A percentile compares a stretch with the other conserved stretches of the same genome.
Evolutionary conservation across 2,888 invertebrate genomes (phyloP).

Genomic region (Drosophila pseudotalamancana): DNA sequence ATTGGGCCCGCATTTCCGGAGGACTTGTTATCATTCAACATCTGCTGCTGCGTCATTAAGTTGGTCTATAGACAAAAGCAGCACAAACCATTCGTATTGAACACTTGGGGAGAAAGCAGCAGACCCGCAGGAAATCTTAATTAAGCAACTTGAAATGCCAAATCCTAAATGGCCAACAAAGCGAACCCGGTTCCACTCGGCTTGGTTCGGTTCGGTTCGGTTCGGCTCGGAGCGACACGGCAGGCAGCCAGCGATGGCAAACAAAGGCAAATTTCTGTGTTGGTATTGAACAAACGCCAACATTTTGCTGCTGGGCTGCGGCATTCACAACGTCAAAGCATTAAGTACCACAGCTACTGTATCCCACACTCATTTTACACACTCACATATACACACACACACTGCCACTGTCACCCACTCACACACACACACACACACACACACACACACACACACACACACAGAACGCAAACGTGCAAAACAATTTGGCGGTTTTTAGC

Average conservation of each 20-base stretch:
- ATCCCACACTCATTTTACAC: background rate
- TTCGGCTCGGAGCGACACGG: too few relatives aligned
- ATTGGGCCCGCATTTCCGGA: conserved; percentile 42
- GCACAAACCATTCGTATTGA: conserved; percentile 22
- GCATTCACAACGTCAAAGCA: conserved; percentile 31
- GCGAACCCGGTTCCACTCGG: conserved; percentile 3
- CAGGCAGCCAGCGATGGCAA: conserved; percentile 15
- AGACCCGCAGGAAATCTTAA: conserved; percentile 74
- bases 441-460: background rate
- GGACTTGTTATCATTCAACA: conserved; percentile 29
- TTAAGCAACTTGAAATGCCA: conserved; percentile 73
- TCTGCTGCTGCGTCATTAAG: conserved; percentile 30
- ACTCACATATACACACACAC: background rate
- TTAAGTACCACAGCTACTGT: conserved; percentile 20
- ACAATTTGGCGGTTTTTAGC: conserved; percentile 58
- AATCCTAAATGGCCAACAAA: conserved; percentile 65
- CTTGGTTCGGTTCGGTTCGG: too few relatives aligned
- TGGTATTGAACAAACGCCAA: conserved; percentile 61
- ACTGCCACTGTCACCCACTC: background rate
- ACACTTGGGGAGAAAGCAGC: conserved; percentile 47
- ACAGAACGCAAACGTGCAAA: conserved; percentile 29
- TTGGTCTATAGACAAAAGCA: conserved; percentile 26
- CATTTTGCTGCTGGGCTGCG: conserved; percentile 27
- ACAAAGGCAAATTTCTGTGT: conserved; percentile 46
- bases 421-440: conserved; percentile 1